phyloP scores from a whole-genome alignment of 2,113 vertebrate genomes.

The Struthidea cinerea region DNA sequence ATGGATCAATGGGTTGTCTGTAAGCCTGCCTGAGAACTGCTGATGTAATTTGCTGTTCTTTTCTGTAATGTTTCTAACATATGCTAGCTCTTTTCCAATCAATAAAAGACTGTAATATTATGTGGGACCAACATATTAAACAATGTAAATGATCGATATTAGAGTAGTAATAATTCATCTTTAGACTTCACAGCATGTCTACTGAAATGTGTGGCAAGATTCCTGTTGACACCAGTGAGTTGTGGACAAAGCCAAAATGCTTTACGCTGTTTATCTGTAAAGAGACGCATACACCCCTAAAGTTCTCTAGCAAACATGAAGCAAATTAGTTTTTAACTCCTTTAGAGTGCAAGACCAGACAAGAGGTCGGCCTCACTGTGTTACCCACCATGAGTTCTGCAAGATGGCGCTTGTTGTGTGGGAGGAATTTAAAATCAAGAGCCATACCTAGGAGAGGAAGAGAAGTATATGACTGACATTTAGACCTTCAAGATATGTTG shows the following conservation, averaged over 20 bases:
- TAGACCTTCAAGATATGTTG: not conserved
- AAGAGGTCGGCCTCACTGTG: not conserved
- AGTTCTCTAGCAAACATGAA: not conserved
- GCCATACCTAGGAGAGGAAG: not conserved
- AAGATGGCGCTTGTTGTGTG: accelerated
- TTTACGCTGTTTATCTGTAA: not conserved
- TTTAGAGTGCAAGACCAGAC: not conserved
- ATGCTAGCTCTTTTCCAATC: not conserved
- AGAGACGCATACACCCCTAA: not conserved
- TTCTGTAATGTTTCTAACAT: not conserved
- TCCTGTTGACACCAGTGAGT: not conserved
- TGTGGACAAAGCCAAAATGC: not conserved
- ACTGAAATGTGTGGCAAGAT: not conserved
- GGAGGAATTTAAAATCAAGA: not conserved
- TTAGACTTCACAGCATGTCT: not conserved
- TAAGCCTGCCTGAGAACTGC: not conserved
- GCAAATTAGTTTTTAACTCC: not conserved
- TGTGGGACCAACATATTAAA: not conserved
- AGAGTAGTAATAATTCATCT: not conserved
- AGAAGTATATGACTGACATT: not conserved
- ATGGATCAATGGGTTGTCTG: not conserved
- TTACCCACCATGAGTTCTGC: not conserved
- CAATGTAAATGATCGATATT: not conserved
- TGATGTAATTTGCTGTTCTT: not conserved
- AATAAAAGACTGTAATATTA: not conserved